Evolutionary conservation across 2,797 vertebrate genomes (phyloP).

Genomic region (Sylvilagus floridanus): DNA sequence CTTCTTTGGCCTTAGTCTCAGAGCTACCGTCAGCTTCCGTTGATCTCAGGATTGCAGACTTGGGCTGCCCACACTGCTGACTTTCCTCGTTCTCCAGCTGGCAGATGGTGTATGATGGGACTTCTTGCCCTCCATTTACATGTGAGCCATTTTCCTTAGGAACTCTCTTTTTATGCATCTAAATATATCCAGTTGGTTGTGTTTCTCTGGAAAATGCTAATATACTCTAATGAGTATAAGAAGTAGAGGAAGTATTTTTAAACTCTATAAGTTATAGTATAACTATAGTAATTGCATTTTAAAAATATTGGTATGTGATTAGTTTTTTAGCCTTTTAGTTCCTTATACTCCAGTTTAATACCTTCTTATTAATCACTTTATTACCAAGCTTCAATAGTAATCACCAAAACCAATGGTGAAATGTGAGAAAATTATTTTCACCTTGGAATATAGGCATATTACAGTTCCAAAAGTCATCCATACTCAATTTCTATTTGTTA

Average conservation of each 20-base stretch:
- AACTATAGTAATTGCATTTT: conserved; percentile 4
- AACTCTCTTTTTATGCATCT: neutral
- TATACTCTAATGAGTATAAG: neutral
- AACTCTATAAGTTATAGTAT: neutral
- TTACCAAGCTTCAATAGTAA: neutral
- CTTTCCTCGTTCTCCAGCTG: neutral
- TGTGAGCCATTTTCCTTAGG: neutral
- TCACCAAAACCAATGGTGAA: conserved; percentile 11
- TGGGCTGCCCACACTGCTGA: neutral
- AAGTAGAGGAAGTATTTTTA: neutral
- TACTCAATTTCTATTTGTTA: neutral
- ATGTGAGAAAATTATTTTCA: conserved; percentile 3
- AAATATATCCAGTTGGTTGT: neutral
- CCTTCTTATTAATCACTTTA: neutral
- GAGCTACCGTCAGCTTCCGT: too few relatives aligned
- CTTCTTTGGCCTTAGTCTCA: neutral
- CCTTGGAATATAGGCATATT: neutral
- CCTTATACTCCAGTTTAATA: conserved; percentile 15
- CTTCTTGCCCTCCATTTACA: neutral
- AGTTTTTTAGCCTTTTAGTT: conserved; percentile 1
- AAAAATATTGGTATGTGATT: neutral
- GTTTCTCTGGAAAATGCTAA: neutral
- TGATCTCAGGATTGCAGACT: neutral
- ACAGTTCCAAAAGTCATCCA: neutral
- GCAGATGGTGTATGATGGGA: neutral